Conservation (phyloP, 2,113 vertebrate species). For the Pachycephala philippinensis region DNA sequence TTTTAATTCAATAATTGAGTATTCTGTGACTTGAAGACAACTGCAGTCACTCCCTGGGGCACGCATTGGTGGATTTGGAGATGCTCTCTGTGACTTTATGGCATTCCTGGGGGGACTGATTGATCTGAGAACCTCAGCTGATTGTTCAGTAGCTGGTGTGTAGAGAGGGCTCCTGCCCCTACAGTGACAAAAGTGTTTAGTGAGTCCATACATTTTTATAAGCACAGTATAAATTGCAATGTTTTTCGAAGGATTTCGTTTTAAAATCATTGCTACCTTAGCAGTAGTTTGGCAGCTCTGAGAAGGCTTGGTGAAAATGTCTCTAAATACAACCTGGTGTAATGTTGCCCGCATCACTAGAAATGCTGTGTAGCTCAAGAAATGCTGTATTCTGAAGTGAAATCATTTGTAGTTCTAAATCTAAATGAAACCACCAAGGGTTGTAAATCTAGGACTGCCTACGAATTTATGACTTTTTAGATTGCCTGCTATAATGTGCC, state of each 20-base stretch:
- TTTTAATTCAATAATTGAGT: conserved; percentile 17
- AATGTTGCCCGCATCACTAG: background rate
- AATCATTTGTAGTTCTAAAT: background rate
- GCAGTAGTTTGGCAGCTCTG: background rate
- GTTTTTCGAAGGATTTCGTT: background rate
- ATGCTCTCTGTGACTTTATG: background rate
- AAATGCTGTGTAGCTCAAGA: background rate
- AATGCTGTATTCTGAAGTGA: background rate
- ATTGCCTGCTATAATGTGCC: background rate
- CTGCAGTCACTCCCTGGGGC: background rate
- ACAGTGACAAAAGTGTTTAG: background rate
- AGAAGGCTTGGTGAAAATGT: background rate
- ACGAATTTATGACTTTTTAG: background rate
- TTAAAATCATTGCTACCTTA: background rate
- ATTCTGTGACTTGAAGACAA: background rate
- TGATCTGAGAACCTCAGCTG: background rate
- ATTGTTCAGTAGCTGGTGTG: fast-evolving
- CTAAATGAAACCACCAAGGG: background rate
- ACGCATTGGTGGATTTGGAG: background rate
- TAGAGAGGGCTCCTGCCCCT: background rate
- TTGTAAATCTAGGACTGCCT: background rate
- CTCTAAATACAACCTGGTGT: background rate
- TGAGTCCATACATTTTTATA: background rate
- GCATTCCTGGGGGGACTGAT: background rate
- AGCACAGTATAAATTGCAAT: background rate